Base-by-base conservation (phyloP, 2,888 invertebrate species). In the Rhyacophila evoluta region DNA sequence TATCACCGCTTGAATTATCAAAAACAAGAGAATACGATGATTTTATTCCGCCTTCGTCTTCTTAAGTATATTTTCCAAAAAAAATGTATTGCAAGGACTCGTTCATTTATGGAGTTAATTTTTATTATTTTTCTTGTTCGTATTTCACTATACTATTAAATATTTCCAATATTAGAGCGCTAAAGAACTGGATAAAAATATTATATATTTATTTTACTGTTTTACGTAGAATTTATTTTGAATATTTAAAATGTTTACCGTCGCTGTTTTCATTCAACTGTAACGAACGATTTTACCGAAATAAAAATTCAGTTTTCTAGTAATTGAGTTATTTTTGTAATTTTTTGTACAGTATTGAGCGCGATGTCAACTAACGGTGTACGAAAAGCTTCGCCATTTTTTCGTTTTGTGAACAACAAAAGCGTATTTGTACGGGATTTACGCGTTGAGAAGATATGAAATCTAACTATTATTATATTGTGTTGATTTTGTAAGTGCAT, bases 401-500 rank as follows among this genome's bases (percentile, higher is more conserved):
- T 68, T 68, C 38, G 12, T 37, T 70, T 15, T n/a, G 11, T 36
- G 38, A 37, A 73, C 33, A 37, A 70, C 68, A 29, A 68, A 79
- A 39, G 37, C 15, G 15, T 55, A 41, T 55, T 39, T 70, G 55
- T 27, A 12, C 12, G 68, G 37, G 36, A 70, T 73, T 72, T 72
- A 73, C 41, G 74, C 19, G 27, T 36, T 39, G 12, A 38, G 25
- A 15, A 72, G 79, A 79, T 39, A 79, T 79, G 79, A 55, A 55
- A 77, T 74, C 55, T 77, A 74, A 79, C n/a, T n/a, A n/a, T 73
- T 72, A 72, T 39, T 39, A 15, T 37, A 10, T 74, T 29, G 68
- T 77, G 71, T 79, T 77, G 39, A 41, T 39, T 70, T 28, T 79
- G 79, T 79, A 74, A 79, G 79, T 79, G 74, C 29, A 25, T 19